phyloP scores from a whole-genome alignment of 2,797 vertebrate species.

The Melanotaenia nigrans region DNA sequence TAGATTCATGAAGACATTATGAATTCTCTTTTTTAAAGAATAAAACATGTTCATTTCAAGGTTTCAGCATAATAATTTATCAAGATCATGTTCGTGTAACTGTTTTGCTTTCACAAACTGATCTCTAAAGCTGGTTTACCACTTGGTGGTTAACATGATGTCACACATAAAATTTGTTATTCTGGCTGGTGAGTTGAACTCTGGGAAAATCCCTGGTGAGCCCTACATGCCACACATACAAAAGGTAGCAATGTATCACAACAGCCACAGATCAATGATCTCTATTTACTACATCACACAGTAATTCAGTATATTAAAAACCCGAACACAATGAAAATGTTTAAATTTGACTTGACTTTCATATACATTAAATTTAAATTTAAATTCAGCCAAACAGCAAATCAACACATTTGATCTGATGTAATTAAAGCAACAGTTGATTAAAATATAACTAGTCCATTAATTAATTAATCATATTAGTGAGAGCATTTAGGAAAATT shows the following conservation, averaged over 20 bases:
- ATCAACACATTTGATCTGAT: not conserved
- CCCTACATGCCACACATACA: not conserved
- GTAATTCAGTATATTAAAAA: not conserved
- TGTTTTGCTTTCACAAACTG: not conserved
- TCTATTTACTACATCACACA: not conserved
- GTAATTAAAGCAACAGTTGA: constrained; percentile 6
- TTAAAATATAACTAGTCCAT: not conserved
- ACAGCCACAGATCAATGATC: not conserved
- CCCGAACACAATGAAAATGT: not conserved
- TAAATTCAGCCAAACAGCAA: not conserved
- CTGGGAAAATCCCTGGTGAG: constrained; percentile 2
- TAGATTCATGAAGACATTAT: not conserved
- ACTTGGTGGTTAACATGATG: not conserved
- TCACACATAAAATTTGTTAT: not conserved
- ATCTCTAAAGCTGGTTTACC: not conserved
- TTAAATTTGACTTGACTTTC: not conserved
- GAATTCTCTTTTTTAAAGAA: not conserved
- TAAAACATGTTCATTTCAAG: not conserved
- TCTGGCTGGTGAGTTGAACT: constrained; percentile 2
- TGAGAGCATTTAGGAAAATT: not conserved
- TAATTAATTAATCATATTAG: not conserved
- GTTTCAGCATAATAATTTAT: not conserved
- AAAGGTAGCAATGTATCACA: not conserved
- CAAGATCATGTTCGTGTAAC: not conserved
- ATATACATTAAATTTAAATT: not conserved